Evolutionary conservation across 2,113 vertebrate genomes (phyloP), one percentile per base, ranked within the genome.

Genomic region (Sinocyclocheilus anophthalmus): DNA sequence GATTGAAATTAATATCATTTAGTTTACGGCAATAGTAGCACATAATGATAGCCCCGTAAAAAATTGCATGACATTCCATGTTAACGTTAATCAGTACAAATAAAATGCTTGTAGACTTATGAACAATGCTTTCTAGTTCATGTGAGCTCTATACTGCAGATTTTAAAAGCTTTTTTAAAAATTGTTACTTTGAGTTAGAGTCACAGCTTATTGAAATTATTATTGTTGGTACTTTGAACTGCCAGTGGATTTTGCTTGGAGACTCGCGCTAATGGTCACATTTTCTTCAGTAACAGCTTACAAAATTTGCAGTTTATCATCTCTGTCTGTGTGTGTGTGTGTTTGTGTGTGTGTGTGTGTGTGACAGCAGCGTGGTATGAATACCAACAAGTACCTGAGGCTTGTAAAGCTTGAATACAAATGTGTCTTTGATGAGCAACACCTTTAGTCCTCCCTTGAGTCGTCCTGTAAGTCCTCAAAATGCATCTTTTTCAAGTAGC

Each of bases 371-470:
- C 20, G 22, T 55, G 39, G 75, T 88, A 59, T 87, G 81, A 86
- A 84, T 81, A 42, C 39, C 53, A 84, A 53, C 84, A 39, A 69
- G 26, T 59, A 42, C 22, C 45, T 14, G 9, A 59, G 59, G 55
- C 50, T 59, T 87, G 48, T 20, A 33, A 61, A 50, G 2, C 16
- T 63, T 5, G 16, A 63, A 24, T 48, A 48, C 42, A 83, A 53
- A 79, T 24, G 50, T 50, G 33, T 69, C 30, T 18, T n/a, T 30
- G 42, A 59, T 73, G 73, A 89, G 84, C 24, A 69, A 79, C 88
- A 72, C 78, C 50, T 84, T 70, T 63, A 45, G 39, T 87, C 76
- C 61, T 85, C 73, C 78, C 42, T 24, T 45, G 48, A 86, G 73
- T 77, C 20, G 2, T 37, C 37, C 7, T 4, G 11, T 67, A 33